Percentiles rank a stretch among this genome's conserved stretches.
Evolutionary conservation across 2,113 vertebrate species (phyloP).

Genomic region (Misgurnus anguillicaudatus): DNA sequence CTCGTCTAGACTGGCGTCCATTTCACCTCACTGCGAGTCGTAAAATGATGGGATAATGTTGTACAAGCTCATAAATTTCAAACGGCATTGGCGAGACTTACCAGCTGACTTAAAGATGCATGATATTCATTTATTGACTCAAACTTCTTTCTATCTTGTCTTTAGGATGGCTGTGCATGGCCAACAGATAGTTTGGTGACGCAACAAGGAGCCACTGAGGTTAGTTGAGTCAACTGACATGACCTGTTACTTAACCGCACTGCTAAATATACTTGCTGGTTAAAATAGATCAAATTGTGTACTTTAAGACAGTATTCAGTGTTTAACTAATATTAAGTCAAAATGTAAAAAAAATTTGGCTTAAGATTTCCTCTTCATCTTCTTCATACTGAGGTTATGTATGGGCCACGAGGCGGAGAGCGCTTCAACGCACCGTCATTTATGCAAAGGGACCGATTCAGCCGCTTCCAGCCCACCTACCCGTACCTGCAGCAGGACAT

Average conservation of each 20-base stretch:
- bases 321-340: no score
- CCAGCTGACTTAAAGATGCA: conserved; percentile 20
- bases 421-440: conserved; percentile 88
- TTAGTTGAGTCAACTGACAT: conserved; percentile 54
- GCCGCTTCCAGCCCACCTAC: conserved; percentile 97
- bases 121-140: conserved; percentile 10
- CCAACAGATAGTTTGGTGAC: conserved; percentile 77
- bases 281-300: no score
- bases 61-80: conserved; percentile 15
- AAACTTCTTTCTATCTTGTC: conserved; percentile 25
- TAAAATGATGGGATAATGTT: neutral
- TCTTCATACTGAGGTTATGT: conserved; percentile 79
- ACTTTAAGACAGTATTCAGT: no score
- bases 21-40: conserved; percentile 4
- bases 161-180: conserved; percentile 84
- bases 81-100: neutral
- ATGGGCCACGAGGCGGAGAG: conserved; percentile 85
- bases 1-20: conserved; percentile 38
- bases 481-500: conserved; percentile 95
- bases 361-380: neutral
- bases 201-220: conserved; percentile 78
- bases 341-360: no score
- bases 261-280: neutral
- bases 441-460: conserved; percentile 91
- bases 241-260: neutral